Evolutionary conservation across 2,888 invertebrate species (phyloP).

Genomic region (Erpobdella octoculata): DNA sequence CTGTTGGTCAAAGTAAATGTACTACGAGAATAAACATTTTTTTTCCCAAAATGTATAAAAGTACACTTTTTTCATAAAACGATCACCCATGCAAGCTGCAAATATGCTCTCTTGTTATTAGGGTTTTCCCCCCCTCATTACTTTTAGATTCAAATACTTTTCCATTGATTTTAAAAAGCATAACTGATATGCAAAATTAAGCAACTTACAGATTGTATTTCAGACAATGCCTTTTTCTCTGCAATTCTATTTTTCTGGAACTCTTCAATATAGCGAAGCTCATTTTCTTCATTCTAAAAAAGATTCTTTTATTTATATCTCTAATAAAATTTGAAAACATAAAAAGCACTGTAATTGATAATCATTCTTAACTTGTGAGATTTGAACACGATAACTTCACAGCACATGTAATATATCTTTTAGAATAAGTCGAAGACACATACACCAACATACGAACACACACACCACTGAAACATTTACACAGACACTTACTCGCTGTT

Average conservation of each 20-base stretch:
- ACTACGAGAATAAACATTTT: no score
- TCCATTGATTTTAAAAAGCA: no score
- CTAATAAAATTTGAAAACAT: background rate
- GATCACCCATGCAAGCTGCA: no score
- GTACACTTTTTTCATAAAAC: no score
- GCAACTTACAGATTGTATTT: background rate
- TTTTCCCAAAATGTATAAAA: no score
- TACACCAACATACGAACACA: background rate
- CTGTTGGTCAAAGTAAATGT: no score
- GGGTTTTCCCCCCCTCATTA: no score
- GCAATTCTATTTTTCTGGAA: background rate
- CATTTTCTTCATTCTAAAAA: no score
- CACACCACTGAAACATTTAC: background rate
- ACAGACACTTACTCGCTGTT: background rate
- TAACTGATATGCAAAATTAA: background rate
- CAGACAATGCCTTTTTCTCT: background rate
- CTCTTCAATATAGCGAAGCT: background rate
- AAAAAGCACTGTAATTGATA: background rate
- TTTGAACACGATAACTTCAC: background rate
- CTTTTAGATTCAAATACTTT: no score
- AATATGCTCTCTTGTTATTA: no score
- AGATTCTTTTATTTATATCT: background rate
- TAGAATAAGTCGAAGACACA: no score
- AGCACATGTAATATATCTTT: no score
- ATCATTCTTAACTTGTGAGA: background rate